These are phyloP conservation scores for Epinephelus lanceolatus DNA, from an alignment of 2,113 vertebrate genomes.

Conservation along the genomic window DNA sequence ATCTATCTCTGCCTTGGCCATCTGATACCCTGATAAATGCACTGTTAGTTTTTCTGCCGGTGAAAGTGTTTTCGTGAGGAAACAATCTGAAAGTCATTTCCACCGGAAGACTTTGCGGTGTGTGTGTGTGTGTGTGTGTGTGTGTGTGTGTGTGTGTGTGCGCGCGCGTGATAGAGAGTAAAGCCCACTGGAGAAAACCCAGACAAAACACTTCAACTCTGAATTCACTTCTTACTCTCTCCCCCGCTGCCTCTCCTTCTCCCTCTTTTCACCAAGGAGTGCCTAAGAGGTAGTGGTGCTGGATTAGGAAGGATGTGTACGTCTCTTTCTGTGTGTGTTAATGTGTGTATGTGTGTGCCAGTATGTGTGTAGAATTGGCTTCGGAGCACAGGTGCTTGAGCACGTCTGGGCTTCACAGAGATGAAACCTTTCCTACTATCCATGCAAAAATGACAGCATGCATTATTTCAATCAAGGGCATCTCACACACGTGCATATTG, in stretches of 20 bases:
- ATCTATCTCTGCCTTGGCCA: slow-evolving; percentile 59
- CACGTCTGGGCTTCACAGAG: slow-evolving; percentile 60
- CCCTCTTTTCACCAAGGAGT: slow-evolving; percentile 66
- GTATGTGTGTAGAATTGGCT: slow-evolving; percentile 47
- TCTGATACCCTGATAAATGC: slow-evolving; percentile 67
- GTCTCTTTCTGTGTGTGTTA: slow-evolving; percentile 12
- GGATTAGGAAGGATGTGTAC: slow-evolving; percentile 53
- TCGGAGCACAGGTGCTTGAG: slow-evolving; percentile 69
- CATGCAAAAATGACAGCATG: neutral
- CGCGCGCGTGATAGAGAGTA: slow-evolving; percentile 18
- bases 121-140: slow-evolving; percentile 31
- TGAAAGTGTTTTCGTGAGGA: slow-evolving; percentile 57
- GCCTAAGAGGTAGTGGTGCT: slow-evolving; percentile 68
- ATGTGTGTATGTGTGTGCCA: slow-evolving; percentile 5
- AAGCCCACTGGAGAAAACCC: slow-evolving; percentile 58
- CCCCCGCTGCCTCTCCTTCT: slow-evolving; percentile 6
- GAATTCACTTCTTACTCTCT: slow-evolving; percentile 62
- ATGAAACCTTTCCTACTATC: slow-evolving; percentile 34
- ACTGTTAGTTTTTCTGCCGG: slow-evolving; percentile 59
- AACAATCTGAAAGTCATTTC: slow-evolving; percentile 77
- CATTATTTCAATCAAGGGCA: slow-evolving; percentile 1
- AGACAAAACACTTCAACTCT: slow-evolving; percentile 75
- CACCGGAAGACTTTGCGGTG: slow-evolving; percentile 45
- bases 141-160: slow-evolving; percentile 17
- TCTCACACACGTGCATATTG: slow-evolving; percentile 13